phyloP scores from a whole-genome alignment of 2,113 vertebrate genomes.

The Paramisgurnus dabryanus region DNA sequence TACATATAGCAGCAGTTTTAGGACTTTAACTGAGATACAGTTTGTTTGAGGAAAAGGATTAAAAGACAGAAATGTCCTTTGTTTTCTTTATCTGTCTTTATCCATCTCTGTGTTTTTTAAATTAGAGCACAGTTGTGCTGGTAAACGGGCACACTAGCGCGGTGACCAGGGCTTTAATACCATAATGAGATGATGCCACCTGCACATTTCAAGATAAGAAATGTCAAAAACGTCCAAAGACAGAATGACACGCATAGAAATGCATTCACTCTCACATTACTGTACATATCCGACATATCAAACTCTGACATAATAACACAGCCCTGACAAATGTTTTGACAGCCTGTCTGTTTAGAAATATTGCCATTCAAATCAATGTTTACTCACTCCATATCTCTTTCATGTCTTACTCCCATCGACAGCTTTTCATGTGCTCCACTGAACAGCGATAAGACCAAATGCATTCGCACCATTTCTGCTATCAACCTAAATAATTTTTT shows the following conservation, averaged over 20 bases:
- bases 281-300: background rate
- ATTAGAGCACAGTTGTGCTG: background rate
- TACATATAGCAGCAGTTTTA: background rate
- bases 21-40: background rate
- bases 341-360: slow-evolving; percentile 29
- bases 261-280: background rate
- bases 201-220: slow-evolving; percentile 39
- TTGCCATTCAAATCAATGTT: slow-evolving; percentile 2
- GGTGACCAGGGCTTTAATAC: slow-evolving; percentile 9
- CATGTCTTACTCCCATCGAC: background rate
- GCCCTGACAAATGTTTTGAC: slow-evolving; percentile 2
- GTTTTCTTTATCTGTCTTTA: background rate
- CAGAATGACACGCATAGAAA: slow-evolving; percentile 4
- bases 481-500: background rate
- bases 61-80: slow-evolving; percentile 8
- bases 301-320: slow-evolving; percentile 32
- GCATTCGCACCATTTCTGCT: background rate
- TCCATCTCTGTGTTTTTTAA: background rate
- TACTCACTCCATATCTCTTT: background rate
- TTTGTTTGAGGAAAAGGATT: background rate
- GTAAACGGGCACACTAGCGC: slow-evolving; percentile 6
- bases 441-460: background rate
- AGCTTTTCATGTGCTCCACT: slow-evolving; percentile 3
- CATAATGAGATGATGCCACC: slow-evolving; percentile 24
- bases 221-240: slow-evolving; percentile 33